Evolutionary conservation across 2,888 invertebrate species (phyloP).

Genomic region (Lucinisca nassula): DNA sequence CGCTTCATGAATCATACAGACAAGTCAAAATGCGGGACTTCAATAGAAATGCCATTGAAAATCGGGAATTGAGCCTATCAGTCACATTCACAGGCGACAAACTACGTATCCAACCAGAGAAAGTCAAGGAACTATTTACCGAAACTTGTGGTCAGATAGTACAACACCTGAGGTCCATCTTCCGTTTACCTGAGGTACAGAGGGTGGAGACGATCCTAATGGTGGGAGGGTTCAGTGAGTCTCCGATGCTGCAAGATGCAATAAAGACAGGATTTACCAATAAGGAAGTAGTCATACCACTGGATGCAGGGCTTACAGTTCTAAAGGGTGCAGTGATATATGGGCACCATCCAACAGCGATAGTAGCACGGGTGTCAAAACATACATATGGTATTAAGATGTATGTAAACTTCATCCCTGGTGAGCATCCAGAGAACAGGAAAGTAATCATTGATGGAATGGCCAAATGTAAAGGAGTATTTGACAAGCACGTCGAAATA

Average conservation of each 20-base stretch:
- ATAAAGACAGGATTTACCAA: constrained; percentile 33
- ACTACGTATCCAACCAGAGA: constrained; percentile 41
- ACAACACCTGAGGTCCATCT: constrained; percentile 39
- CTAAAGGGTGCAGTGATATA: constrained; percentile 66
- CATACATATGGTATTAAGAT: constrained; percentile 46
- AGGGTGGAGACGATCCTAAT: constrained; percentile 54
- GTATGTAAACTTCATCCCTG: neutral
- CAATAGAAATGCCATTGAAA: neutral
- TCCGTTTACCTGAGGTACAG: constrained; percentile 24
- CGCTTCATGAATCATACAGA: constrained; percentile 22
- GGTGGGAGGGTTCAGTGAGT: constrained; percentile 65
- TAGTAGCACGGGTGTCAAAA: constrained; percentile 43
- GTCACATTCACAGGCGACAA: constrained; percentile 61
- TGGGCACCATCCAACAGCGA: constrained; percentile 55
- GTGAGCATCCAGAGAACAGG: neutral
- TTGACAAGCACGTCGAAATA: constrained; percentile 12
- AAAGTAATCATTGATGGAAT: neutral
- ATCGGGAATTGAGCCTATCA: neutral
- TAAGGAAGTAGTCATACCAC: constrained; percentile 51
- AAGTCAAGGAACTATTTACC: constrained; percentile 43
- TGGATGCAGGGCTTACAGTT: constrained; percentile 59
- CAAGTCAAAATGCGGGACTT: neutral
- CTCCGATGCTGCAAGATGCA: constrained; percentile 50
- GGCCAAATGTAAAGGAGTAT: constrained; percentile 19
- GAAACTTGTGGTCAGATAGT: constrained; percentile 43